Evolutionary conservation across 2,797 vertebrate genomes (phyloP), one percentile per base, ranked within the genome.

Genomic region (Acrossocheilus fasciatus): DNA sequence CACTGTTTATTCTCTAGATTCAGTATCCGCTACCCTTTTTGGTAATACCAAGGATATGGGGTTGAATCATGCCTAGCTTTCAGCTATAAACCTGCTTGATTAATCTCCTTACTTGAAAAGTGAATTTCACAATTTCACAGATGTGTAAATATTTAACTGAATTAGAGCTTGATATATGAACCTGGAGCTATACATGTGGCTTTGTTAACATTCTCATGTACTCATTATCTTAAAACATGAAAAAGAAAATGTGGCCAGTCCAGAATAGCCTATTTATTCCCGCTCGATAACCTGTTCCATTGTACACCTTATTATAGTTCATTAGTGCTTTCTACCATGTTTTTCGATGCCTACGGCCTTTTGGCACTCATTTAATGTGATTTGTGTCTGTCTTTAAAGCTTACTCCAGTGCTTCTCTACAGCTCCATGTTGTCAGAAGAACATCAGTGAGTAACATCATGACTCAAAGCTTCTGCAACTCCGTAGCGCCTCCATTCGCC

Each of bases 221-320:
- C 74, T 83, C 20, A 64, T 84, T 77, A 43, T 54, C 43, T 66
- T 76, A 26, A 50, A 59, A 50, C 72, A 83, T 47, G 20, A 50
- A 50, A 83, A 74, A 45, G 52, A 45, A 62, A 75, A 64, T 83
- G 57, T 76, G 14, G 14, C 34, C 3, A 39, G 20, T 20, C 43
- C 6, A 11, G 34, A 77, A 54, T 11, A 84, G 15, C n/a, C 57
- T 64, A 18, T 68, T 68, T 43, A 84, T 69, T 84, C 74, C 17
- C 52, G 45, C 17, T 77, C 23, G 66, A 41, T 23, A 17, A 54
- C 34, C n/a, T 77, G 23, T 75, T 77, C 59, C n/a, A 17, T 76
- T 84, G 57, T 75, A 43, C 43, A 50, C 72, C 57, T 75, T 83
- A 47, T 75, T 75, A 75, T 64, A 84, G 64, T 36, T 84, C 57